Conservation (phyloP, 2,113 vertebrate species). For the Lontra canadensis region DNA sequence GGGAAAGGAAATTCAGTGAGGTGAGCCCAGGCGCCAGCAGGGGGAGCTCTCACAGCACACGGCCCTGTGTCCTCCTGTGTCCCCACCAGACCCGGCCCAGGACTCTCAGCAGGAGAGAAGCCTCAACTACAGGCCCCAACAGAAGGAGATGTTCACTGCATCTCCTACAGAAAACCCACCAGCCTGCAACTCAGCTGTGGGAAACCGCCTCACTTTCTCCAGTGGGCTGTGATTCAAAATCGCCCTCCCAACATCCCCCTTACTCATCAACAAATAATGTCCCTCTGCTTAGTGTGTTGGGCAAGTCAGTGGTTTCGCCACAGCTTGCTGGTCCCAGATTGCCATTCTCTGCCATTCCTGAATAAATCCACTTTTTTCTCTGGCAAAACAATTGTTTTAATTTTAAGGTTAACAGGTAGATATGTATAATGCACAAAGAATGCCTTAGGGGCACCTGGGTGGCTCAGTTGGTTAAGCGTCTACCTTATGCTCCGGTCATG, state of each 20-base stretch:
- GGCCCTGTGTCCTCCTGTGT: fast-evolving
- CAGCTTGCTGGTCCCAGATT: background rate
- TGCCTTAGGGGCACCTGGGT: too few relatives aligned
- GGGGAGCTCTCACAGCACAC: background rate
- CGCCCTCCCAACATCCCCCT: background rate
- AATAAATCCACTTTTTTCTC: background rate
- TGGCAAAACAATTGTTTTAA: background rate
- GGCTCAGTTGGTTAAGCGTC: too few relatives aligned
- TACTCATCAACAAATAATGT: background rate
- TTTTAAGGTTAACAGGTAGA: background rate
- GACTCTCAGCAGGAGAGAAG: background rate
- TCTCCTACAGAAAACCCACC: background rate
- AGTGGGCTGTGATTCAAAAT: background rate
- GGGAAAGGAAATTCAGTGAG: background rate
- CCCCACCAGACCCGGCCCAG: background rate
- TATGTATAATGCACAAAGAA: background rate
- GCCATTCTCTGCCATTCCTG: background rate
- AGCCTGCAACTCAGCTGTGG: background rate
- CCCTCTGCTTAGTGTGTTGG: background rate
- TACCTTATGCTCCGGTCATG: too few relatives aligned
- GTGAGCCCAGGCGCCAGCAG: background rate
- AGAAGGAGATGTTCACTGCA: too few relatives aligned
- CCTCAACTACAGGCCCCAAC: background rate
- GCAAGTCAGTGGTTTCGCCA: background rate
- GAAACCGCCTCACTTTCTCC: background rate